phyloP scores from a whole-genome alignment of 2,797 vertebrate genomes.

The Crenuchus spilurus region DNA sequence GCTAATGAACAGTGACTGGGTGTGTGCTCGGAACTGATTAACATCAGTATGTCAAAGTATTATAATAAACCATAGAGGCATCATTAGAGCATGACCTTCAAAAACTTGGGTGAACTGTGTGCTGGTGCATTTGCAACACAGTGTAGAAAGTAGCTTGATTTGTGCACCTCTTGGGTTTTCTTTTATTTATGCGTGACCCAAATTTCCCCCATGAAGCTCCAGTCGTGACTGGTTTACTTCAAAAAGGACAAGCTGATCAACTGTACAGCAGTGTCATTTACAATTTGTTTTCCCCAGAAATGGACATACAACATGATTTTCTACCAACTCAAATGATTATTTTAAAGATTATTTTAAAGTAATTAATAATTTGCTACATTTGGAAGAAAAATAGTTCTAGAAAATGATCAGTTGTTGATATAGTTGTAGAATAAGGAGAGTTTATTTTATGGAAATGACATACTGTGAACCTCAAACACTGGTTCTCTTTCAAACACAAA shows the following conservation, averaged over 20 bases:
- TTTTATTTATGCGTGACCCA: constrained; percentile 25
- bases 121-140: background rate
- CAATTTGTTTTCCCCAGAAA: too few species aligned
- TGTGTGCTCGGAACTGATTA: background rate
- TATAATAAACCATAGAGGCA: background rate
- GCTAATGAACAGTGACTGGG: background rate
- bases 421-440: too few species aligned
- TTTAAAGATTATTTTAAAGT: background rate
- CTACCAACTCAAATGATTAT: too few species aligned
- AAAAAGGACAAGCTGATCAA: constrained; percentile 2
- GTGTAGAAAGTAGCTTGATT: constrained; percentile 17
- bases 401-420: too few species aligned
- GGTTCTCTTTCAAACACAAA: too few species aligned
- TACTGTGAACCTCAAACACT: too few species aligned
- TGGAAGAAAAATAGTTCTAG: too few species aligned
- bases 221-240: constrained; percentile 8
- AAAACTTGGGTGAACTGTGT: constrained; percentile 7
- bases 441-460: too few species aligned
- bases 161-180: constrained; percentile 15
- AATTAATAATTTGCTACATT: background rate
- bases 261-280: background rate
- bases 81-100: background rate
- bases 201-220: constrained; percentile 11
- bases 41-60: background rate
- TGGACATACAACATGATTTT: too few species aligned